Evolutionary conservation across 2,888 invertebrate genomes (phyloP).

Genomic region (Pherbina coryleti): DNA sequence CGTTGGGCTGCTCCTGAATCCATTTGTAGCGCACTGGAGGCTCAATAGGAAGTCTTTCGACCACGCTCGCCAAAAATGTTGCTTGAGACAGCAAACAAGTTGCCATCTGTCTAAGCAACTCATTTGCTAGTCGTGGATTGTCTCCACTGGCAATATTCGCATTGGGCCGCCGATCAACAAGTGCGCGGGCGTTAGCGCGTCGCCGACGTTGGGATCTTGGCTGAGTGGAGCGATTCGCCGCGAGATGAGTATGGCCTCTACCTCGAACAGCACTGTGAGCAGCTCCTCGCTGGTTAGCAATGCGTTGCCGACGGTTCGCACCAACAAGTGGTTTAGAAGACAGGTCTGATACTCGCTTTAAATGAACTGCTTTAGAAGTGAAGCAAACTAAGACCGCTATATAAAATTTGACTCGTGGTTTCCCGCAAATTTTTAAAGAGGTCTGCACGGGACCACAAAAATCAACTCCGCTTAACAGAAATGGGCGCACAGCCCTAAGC

Average conservation of each 20-base stretch:
- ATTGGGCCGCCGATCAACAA: too few species aligned
- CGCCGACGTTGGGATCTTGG: not conserved
- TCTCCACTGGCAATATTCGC: not conserved
- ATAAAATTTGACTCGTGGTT: not conserved
- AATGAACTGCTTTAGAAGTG: not conserved
- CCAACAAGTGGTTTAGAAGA: too few species aligned
- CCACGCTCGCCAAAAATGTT: not conserved
- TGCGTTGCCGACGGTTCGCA: too few species aligned
- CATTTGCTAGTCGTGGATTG: not conserved
- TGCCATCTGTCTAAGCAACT: not conserved
- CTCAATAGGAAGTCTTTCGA: not conserved
- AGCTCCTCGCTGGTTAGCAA: not conserved
- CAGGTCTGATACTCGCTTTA: too few species aligned
- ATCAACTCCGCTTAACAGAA: slow-evolving; percentile 29
- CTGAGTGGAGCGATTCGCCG: not conserved
- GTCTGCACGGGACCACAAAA: slow-evolving; percentile 17
- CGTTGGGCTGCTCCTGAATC: not conserved
- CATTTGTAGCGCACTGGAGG: not conserved
- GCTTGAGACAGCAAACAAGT: not conserved
- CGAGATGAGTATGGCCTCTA: not conserved
- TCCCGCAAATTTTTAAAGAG: not conserved
- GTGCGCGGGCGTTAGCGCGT: slow-evolving; percentile 34
- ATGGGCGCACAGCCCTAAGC: not conserved
- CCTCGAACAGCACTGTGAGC: not conserved
- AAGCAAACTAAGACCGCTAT: not conserved